phyloP scores from a whole-genome alignment of 2,113 vertebrate genomes.

The Balaeniceps rex region DNA sequence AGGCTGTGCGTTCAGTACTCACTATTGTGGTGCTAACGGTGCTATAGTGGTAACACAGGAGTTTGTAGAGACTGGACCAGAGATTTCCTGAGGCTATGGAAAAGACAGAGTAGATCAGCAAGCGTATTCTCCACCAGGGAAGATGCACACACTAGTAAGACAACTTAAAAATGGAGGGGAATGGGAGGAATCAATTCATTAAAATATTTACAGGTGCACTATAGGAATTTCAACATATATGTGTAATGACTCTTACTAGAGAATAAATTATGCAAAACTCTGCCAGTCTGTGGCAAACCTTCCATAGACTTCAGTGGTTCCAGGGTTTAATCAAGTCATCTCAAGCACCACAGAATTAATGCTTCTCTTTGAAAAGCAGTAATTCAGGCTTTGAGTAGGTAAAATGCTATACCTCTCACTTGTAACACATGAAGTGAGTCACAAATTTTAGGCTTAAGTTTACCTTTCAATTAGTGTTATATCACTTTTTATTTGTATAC shows the following conservation, averaged over 20 bases:
- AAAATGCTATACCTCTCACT: not conserved
- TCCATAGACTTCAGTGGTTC: not conserved
- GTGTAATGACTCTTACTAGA: not conserved
- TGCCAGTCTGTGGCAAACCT: not conserved
- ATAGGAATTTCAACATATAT: not conserved
- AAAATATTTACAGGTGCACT: not conserved
- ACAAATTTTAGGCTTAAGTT: not conserved
- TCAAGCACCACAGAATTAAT: not conserved
- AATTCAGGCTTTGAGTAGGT: not conserved
- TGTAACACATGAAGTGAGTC: not conserved
- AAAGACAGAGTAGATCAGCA: not conserved
- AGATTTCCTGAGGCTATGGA: not conserved
- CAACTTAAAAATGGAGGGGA: not conserved
- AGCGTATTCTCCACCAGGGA: not conserved
- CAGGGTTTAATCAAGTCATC: not conserved
- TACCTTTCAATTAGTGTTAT: not conserved
- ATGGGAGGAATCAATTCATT: not conserved
- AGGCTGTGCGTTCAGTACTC: not conserved
- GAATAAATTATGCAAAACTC: not conserved
- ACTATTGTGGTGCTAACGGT: not conserved
- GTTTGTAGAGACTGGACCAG: not conserved
- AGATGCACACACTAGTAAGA: not conserved
- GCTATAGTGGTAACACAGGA: not conserved
- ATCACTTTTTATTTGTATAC: not conserved
- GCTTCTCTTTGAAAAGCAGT: not conserved